Base-by-base conservation (phyloP, 2,888 invertebrate species). In the Malthinus seriepunctatus region DNA sequence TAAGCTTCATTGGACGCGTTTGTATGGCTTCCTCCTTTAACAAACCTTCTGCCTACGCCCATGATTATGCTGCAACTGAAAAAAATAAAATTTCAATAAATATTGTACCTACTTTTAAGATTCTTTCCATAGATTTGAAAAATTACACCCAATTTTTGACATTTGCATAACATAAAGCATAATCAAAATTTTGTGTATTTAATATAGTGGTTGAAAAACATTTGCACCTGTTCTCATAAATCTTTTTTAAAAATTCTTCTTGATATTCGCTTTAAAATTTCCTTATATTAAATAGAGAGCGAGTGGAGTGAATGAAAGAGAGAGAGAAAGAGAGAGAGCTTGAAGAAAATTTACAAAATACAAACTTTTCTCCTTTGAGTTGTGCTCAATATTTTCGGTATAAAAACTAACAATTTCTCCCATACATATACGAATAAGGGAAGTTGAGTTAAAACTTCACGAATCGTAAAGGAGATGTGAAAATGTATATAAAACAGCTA, bases 401-500 rank as follows among this genome's bases (percentile, higher is more conserved):
- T 51, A 51, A 60, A 60, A 56, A 48, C 48, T 38, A 39, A 56
- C 51, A 51, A 60, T 60, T 51, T 53, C 51, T 56, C 48, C n/a
- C n/a, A n/a, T n/a, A n/a, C n/a, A n/a, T n/a, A n/a, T n/a, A n/a
- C n/a, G n/a, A n/a, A n/a, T n/a, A n/a, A n/a, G n/a, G n/a, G n/a
- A 52, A 49, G 60, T 55, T 47, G 49, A 38, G 51, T 55, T 60
- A 51, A 60, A 60, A 60, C 60, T 55, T 60, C 56, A 49, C 51
- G 52, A 60, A 60, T 60, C 51, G 56, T 56, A 56, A 49, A 56
- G 49, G 54, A 60, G 52, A 55, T 34, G 58, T 48, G 50, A 53
- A 59, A 54, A 53, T 55, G 51, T 50, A 49, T 23, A 23, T 23
- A 23, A 23, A 23, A 55, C 51, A 51, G 50, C 35, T 50, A 57